These are phyloP conservation scores for Phoebastria nigripes DNA, from an alignment of 2,797 vertebrate genomes.

Conservation along the genomic window DNA sequence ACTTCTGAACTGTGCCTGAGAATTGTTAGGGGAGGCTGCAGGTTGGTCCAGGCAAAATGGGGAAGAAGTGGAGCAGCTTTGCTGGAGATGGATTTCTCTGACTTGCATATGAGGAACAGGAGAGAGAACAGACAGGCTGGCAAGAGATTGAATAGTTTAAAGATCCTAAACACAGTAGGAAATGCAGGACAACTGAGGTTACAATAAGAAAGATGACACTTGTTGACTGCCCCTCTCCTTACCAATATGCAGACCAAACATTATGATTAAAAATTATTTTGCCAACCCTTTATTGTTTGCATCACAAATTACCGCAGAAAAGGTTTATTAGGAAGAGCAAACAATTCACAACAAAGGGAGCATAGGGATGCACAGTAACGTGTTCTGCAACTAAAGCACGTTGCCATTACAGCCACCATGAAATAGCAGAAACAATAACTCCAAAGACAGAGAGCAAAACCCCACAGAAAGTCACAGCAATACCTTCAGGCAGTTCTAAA, in stretches of 20 bases:
- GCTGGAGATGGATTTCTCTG: neutral
- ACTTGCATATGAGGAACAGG: neutral
- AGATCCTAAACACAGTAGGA: neutral
- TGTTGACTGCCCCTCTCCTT: neutral
- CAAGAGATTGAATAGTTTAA: neutral
- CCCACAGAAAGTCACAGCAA: neutral
- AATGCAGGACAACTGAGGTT: neutral
- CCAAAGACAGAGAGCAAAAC: neutral
- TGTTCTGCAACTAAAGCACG: neutral
- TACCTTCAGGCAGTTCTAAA: neutral
- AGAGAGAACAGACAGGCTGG: neutral
- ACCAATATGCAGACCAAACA: neutral
- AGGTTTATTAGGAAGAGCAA: neutral
- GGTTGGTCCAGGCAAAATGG: neutral
- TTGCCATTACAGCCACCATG: neutral
- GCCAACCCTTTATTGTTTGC: neutral
- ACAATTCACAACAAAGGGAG: neutral
- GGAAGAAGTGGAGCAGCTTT: neutral
- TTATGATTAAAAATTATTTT: neutral
- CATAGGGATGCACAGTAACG: fast-evolving
- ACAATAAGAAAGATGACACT: neutral
- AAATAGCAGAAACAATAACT: neutral
- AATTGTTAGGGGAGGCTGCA: neutral
- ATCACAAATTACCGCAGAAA: neutral
- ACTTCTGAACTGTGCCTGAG: neutral